Conservation (phyloP, 2,888 invertebrate species). For the Kryphioiulus occultus region DNA sequence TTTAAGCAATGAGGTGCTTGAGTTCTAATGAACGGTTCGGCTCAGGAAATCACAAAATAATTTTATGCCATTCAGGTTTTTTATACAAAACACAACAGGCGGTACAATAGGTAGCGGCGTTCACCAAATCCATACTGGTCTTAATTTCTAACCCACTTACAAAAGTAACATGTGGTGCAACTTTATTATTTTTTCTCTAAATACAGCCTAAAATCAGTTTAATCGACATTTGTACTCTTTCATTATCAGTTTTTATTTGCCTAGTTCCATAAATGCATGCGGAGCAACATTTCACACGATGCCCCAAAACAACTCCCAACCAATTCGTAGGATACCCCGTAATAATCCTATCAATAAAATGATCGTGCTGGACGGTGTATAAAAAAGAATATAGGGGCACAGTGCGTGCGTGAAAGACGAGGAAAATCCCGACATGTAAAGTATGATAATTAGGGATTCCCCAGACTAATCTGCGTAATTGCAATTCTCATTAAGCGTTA, state of each 20-base stretch:
- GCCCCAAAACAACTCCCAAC: not conserved
- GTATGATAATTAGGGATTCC: not conserved
- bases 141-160: not conserved
- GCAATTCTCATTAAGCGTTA: not conserved
- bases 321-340: not conserved
- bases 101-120: not conserved
- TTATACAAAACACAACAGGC: not conserved
- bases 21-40: not conserved
- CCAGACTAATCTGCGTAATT: not conserved
- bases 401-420: not conserved
- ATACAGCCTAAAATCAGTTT: not conserved
- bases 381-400: not conserved
- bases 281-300: not conserved
- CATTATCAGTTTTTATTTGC: not conserved
- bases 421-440: not conserved
- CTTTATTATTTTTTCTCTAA: no score
- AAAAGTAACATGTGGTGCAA: not conserved
- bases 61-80: not conserved
- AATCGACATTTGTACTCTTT: not conserved
- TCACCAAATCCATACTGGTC: not conserved
- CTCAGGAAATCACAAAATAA: not conserved
- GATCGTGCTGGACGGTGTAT: not conserved
- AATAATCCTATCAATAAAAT: not conserved
- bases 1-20: slow-evolving; percentile 28
- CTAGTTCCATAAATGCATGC: not conserved